Evolutionary conservation across 2,797 vertebrate genomes (phyloP).

Genomic region (Echiichthys vipera): DNA sequence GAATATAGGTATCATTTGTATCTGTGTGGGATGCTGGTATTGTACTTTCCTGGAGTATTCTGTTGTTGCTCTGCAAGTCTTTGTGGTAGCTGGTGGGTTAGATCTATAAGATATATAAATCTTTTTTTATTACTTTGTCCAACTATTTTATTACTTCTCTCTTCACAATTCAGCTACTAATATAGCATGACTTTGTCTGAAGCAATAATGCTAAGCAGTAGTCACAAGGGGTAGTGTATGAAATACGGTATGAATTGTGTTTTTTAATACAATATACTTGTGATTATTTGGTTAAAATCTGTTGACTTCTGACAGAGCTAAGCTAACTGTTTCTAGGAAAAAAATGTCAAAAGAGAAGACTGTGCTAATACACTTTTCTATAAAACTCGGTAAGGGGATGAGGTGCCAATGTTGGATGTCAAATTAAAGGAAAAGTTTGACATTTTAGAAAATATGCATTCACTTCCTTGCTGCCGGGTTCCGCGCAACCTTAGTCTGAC

Average conservation of each 20-base stretch:
- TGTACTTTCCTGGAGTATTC: slow-evolving; percentile 22
- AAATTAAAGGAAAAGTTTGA: no score
- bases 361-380: no score
- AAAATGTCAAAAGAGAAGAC: no score
- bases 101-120: slow-evolving; percentile 13
- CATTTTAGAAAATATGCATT: no score
- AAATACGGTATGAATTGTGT: neutral
- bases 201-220: neutral
- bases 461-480: no score
- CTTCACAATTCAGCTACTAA: neutral
- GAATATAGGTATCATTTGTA: slow-evolving; percentile 38
- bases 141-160: slow-evolving; percentile 40
- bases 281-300: neutral
- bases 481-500: no score
- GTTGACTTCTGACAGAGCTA: no score
- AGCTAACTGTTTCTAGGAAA: neutral
- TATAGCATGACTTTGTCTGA: neutral
- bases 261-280: neutral
- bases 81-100: slow-evolving; percentile 10
- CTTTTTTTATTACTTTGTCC: slow-evolving; percentile 36
- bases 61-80: slow-evolving; percentile 3
- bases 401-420: no score
- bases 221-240: neutral
- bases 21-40: slow-evolving; percentile 34
- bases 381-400: no score